These are phyloP conservation scores for Acrocephalus kingi DNA, from an alignment of 2,113 vertebrate species.

Conservation along the genomic window DNA sequence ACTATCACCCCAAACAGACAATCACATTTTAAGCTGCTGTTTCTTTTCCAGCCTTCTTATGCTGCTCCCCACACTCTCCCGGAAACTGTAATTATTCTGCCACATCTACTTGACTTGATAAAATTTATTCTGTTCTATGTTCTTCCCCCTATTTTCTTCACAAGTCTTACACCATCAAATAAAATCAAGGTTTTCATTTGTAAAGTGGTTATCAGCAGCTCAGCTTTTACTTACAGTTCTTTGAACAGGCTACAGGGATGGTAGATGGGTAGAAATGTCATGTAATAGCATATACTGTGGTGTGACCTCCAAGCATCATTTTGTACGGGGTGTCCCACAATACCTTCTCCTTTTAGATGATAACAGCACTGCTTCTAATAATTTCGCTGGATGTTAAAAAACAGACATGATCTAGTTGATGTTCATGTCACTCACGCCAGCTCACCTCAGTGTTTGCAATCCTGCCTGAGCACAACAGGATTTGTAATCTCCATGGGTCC, in stretches of 20 bases:
- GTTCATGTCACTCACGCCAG: neutral
- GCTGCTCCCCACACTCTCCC: neutral
- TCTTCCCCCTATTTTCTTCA: neutral
- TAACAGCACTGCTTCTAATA: neutral
- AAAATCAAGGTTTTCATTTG: slow-evolving; percentile 16
- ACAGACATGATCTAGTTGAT: neutral
- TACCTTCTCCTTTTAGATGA: neutral
- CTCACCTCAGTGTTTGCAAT: neutral
- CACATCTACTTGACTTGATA: neutral
- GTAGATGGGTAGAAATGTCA: neutral
- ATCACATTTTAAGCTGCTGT: slow-evolving; percentile 52
- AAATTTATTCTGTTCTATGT: slow-evolving; percentile 2
- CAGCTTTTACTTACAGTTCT: neutral
- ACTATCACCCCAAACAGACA: slow-evolving; percentile 54
- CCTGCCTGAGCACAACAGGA: neutral
- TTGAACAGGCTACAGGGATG: neutral
- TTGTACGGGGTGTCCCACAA: neutral
- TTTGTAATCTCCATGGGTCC: neutral
- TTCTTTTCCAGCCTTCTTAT: slow-evolving; percentile 31
- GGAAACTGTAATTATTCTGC: slow-evolving; percentile 42
- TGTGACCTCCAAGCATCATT: neutral
- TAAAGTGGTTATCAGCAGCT: neutral
- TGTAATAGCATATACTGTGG: neutral
- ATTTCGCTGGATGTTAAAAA: neutral
- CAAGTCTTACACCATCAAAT: neutral